Evolutionary conservation across 2,797 vertebrate genomes (phyloP).

Genomic region (Syngnathus rostellatus): DNA sequence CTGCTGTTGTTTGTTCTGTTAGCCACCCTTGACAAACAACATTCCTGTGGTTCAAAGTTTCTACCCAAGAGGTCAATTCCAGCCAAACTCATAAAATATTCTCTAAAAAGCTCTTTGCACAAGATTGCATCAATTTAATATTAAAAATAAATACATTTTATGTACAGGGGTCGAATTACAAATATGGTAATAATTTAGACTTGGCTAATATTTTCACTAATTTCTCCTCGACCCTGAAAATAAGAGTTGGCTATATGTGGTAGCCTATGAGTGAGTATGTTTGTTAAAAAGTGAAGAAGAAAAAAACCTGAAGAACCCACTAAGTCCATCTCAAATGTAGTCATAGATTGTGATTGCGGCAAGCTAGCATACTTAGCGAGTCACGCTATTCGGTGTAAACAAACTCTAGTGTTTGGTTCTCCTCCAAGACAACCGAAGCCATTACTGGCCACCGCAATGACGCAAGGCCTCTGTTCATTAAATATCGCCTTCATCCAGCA

Average conservation of each 20-base stretch:
- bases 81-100: neutral
- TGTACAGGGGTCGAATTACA: too few species aligned
- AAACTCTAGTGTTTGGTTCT: conserved; percentile 50
- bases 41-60: neutral
- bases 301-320: conserved; percentile 3
- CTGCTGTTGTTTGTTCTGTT: neutral
- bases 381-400: conserved; percentile 46
- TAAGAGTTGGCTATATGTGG: neutral
- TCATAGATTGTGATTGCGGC: conserved; percentile 16
- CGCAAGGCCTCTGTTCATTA: conserved; percentile 52
- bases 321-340: conserved; percentile 22
- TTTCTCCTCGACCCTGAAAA: too few species aligned
- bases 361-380: conserved; percentile 16
- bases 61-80: neutral
- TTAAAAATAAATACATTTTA: too few species aligned
- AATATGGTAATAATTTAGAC: too few species aligned
- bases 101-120: neutral
- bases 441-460: conserved; percentile 58
- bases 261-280: neutral
- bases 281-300: neutral
- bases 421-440: conserved; percentile 67
- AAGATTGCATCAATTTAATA: too few species aligned
- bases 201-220: too few species aligned
- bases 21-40: neutral
- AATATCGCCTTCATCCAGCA: conserved; percentile 46